Evolutionary conservation across 2,797 vertebrate species (phyloP).

Genomic region (Myripristis murdjan): DNA sequence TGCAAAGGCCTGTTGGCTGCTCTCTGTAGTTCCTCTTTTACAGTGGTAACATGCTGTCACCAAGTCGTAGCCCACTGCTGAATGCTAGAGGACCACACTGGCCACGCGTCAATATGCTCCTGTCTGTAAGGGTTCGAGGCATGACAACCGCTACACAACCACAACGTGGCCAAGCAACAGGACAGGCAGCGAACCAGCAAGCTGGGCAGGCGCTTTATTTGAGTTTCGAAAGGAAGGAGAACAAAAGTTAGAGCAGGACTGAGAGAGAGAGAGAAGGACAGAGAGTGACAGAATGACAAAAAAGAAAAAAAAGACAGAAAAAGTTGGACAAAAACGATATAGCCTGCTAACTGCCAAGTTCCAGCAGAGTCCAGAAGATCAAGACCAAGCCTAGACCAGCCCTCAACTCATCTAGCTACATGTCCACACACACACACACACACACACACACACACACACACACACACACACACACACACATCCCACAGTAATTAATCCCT

Average conservation of each 20-base stretch:
- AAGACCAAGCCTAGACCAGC: constrained; percentile 14
- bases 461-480: constrained; percentile 44
- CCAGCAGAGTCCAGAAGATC: constrained; percentile 38
- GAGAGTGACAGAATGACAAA: background rate
- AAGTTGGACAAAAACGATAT: background rate
- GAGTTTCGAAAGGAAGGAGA: constrained; percentile 42
- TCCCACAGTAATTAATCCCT: constrained; percentile 54
- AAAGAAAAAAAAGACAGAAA: background rate
- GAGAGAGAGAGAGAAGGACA: constrained; percentile 18
- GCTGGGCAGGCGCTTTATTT: constrained; percentile 39
- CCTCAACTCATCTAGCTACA: constrained; percentile 24
- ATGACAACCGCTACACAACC: constrained; percentile 53
- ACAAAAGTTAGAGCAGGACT: constrained; percentile 31
- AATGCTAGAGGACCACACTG: constrained; percentile 38
- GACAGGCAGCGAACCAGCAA: constrained; percentile 18
- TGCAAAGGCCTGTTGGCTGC: constrained; percentile 14
- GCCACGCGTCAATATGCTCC: constrained; percentile 44
- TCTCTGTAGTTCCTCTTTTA: constrained; percentile 23
- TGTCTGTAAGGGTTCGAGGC: constrained; percentile 38
- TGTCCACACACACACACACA: no score
- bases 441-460: no score
- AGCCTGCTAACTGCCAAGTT: constrained; percentile 53
- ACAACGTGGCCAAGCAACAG: constrained; percentile 47
- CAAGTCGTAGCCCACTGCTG: constrained; percentile 11
- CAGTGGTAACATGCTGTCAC: background rate